Base-by-base conservation (phyloP, 1,140 invertebrate species). In the Phortica variegata region DNA sequence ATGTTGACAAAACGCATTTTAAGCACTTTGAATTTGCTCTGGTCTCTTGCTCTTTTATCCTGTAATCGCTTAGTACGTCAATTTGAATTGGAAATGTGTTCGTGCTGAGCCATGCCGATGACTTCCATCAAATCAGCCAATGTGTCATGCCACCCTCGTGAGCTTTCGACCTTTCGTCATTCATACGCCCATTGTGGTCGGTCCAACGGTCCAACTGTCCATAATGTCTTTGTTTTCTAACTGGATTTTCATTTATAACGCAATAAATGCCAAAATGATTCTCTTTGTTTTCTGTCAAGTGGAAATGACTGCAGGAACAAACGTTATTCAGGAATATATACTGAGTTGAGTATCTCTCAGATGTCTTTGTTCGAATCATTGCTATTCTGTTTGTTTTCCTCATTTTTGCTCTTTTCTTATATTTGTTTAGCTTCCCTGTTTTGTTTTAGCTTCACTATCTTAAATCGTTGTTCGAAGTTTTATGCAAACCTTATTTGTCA, bases 1-100 rank as follows among this genome's bases (percentile, higher is more conserved):
- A 68, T 66, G 63, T 66, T 66, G 63, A 66, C 63, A 66, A 66
- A 66, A 66, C 63, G 63, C 57, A 66, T 66, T 66, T 68, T 68
- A 68, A 68, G 63, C 63, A 63, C 65, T 63, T 63, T 54, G 49
- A 54, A 56, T 52, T 53, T 52, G 57, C 51, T 54, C 38, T 20
- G 18, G 37, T 42, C 48, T 55, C 60, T 60, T 58, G n/a, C n/a
- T n/a, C n/a, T n/a, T n/a, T 43, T 50, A 46, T 51, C 41, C 43
- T 23, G 21, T 32, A 54, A 49, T 61, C 58, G 68, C 68, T 68
- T 29, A 60, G 46, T 47, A 54, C 58, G 50, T 49, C 45, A 66
- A 68, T 68, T 63, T 60, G 56, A 58, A 54, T 68, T 60, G 39
- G 52, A 53, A 48, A 61, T 51, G 42, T 44, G 43, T 48, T 48